Evolutionary conservation across 2,888 invertebrate species (phyloP).

Genomic region (Cerastis rubricosa): DNA sequence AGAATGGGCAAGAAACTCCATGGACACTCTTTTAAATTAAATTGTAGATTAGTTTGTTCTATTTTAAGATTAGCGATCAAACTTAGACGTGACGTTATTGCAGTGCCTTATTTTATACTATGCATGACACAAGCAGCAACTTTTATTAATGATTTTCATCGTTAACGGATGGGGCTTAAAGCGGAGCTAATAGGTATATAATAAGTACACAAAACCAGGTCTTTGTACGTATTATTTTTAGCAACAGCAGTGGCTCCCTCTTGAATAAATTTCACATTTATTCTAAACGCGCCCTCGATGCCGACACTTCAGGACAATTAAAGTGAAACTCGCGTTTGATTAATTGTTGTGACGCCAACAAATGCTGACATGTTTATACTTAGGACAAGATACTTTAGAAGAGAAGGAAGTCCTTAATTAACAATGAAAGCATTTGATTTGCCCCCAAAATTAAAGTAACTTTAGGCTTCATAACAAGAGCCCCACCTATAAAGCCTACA

Average conservation of each 20-base stretch:
- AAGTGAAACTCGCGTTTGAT: conserved; percentile 61
- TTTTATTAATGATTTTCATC: not conserved
- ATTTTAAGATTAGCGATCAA: too few relatives aligned
- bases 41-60: too few relatives aligned
- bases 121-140: not conserved
- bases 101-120: too few relatives aligned
- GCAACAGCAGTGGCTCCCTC: conserved; percentile 67
- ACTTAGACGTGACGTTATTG: too few relatives aligned
- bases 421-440: not conserved
- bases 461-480: not conserved
- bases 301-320: conserved; percentile 43
- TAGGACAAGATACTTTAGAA: not conserved
- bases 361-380: not conserved
- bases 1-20: too few relatives aligned
- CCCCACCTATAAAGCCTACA: not conserved
- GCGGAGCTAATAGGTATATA: not conserved
- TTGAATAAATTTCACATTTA: conserved; percentile 77
- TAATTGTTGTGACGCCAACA: conserved; percentile 43
- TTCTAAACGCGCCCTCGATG: conserved; percentile 42
- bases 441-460: not conserved
- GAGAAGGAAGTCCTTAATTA: not conserved
- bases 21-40: too few relatives aligned
- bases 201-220: not conserved
- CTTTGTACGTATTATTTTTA: conserved; percentile 33
- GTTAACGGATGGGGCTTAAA: not conserved